Evolutionary conservation across 1,140 invertebrate genomes (phyloP).

Genomic region (Phymorhynchus buccinoides): DNA sequence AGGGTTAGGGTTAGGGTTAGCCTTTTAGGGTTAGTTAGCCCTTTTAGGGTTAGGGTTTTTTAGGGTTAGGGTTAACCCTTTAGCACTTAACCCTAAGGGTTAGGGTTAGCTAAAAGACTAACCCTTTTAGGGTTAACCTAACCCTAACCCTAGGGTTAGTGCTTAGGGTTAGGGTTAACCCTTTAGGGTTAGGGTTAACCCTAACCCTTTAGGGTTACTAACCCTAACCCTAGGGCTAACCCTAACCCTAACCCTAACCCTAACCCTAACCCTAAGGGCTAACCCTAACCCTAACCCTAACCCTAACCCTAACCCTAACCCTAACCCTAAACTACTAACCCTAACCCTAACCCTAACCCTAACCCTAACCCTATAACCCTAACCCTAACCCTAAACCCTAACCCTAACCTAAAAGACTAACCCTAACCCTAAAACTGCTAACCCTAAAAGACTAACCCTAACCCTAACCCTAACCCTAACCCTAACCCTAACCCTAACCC

Average conservation of each 20-base stretch:
- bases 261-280: conserved; percentile 48
- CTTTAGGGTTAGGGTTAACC: conserved; percentile 11
- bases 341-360: conserved; percentile 44
- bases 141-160: conserved; percentile 38
- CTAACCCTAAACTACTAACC: conserved; percentile 42
- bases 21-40: too few relatives aligned
- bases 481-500: conserved; percentile 47
- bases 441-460: conserved; percentile 47
- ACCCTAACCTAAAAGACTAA: conserved; percentile 43
- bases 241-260: conserved; percentile 47
- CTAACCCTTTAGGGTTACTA: conserved; percentile 35
- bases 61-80: too few relatives aligned
- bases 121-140: too few relatives aligned
- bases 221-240: conserved; percentile 42
- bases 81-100: too few relatives aligned
- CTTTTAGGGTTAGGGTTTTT: too few relatives aligned
- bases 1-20: too few relatives aligned
- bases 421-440: conserved; percentile 46
- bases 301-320: conserved; percentile 43
- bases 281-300: conserved; percentile 51
- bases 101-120: too few relatives aligned
- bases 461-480: conserved; percentile 42
- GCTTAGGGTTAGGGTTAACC: conserved; percentile 14
- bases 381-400: conserved; percentile 51
- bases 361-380: conserved; percentile 50